These are phyloP conservation scores for Catajapyx aquilonaris DNA, from an alignment of 1,140 invertebrate genomes.

Conservation along the genomic window DNA sequence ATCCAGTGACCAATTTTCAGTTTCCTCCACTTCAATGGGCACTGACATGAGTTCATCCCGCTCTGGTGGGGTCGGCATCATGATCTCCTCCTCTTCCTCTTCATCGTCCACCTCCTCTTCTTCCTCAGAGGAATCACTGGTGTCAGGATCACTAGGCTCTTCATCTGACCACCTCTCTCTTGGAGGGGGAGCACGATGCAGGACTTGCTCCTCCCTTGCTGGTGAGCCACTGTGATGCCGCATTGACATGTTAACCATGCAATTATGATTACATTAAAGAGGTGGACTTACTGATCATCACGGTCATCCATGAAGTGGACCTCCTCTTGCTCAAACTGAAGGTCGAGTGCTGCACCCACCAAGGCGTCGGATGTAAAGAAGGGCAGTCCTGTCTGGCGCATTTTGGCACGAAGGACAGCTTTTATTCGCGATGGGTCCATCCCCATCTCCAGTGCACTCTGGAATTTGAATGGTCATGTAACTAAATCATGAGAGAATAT, in stretches of 20 bases:
- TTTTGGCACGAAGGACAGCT: slow-evolving; percentile 30
- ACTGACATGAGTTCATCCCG: background rate
- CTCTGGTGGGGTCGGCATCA: slow-evolving; percentile 1
- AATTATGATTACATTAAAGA: slow-evolving; percentile 1
- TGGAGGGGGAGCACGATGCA: background rate
- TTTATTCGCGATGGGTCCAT: slow-evolving; percentile 42
- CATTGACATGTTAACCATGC: background rate
- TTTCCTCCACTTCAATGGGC: background rate
- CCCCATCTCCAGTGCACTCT: slow-evolving; percentile 42
- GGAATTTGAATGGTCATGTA: no score
- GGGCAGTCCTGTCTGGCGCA: slow-evolving; percentile 30
- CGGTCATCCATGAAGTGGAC: slow-evolving; percentile 8
- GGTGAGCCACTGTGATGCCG: slow-evolving; percentile 16
- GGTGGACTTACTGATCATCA: background rate
- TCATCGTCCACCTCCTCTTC: slow-evolving; percentile 4
- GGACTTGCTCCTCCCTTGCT: background rate
- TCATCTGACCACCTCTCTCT: no score
- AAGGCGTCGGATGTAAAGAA: slow-evolving; percentile 39
- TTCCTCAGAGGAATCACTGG: slow-evolving; percentile 7
- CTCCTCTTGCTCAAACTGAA: slow-evolving; percentile 34
- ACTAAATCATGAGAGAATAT: no score
- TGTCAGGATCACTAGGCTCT: no score
- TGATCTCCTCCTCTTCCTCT: slow-evolving; percentile 5
- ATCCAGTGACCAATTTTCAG: background rate
- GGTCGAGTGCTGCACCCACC: slow-evolving; percentile 40